These are phyloP conservation scores for Aurelia sp. DNA, from an alignment of 30 jellyfish, hydroid and myxozoan species.

Conservation along the genomic window DNA sequence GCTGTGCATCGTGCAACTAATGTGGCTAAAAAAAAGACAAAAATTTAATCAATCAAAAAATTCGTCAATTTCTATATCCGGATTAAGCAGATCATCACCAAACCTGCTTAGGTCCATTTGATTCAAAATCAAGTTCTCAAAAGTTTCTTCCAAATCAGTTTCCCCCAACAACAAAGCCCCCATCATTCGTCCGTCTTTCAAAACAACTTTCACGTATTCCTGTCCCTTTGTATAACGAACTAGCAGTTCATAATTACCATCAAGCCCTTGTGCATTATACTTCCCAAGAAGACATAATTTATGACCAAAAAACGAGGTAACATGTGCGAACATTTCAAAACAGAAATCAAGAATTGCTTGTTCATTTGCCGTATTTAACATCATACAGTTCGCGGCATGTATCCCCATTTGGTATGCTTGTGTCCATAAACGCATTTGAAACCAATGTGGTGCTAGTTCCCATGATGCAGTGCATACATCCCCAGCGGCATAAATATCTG, in stretches of 20 bases:
- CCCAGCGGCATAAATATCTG: conserved; percentile 94
- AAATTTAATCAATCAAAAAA: conserved; percentile 76
- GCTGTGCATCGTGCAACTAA: too few species aligned
- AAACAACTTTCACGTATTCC: conserved; percentile 86
- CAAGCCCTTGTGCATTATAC: conserved; percentile 83
- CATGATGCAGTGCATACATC: conserved; percentile 81
- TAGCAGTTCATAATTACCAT: conserved; percentile 58
- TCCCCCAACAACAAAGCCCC: conserved; percentile 98
- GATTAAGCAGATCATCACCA: conserved; percentile 82
- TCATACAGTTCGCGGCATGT: conserved; percentile 87
- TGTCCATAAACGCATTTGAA: conserved; percentile 98
- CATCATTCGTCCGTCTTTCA: conserved; percentile 74
- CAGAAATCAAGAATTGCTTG: conserved; percentile 85
- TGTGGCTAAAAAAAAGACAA: too few species aligned
- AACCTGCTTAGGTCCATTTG: conserved; percentile 83
- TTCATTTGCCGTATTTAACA: conserved; percentile 16
- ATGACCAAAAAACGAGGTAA: conserved; percentile 90
- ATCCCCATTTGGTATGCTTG: conserved; percentile 98
- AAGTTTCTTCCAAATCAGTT: conserved; percentile 95
- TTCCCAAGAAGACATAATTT: conserved; percentile 87
- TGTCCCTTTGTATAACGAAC: conserved; percentile 80
- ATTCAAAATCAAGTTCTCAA: conserved; percentile 89
- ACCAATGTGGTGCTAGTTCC: conserved; percentile 81
- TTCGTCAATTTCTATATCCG: conserved; percentile 88
- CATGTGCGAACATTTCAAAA: conserved; percentile 95